A percentile compares a stretch with the other conserved stretches of the same genome.
Conservation (phyloP, 2,113 vertebrate genomes). For the Climacteris rufus region DNA sequence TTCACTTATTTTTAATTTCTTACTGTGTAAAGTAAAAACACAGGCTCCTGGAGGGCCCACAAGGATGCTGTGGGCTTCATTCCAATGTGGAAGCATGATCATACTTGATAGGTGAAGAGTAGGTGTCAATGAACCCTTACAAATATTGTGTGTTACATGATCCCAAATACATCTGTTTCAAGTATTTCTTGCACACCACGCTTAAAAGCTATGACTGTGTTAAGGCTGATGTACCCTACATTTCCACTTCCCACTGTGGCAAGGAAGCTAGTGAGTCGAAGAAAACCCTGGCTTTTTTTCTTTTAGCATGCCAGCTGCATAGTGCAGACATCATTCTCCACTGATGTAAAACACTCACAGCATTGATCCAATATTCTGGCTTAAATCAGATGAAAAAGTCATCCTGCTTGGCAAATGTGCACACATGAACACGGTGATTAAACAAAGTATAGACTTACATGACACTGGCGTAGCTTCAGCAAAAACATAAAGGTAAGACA, state of each 20-base stretch:
- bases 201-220: not conserved
- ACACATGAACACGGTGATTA: not conserved
- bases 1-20: not conserved
- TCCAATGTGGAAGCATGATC: conserved; percentile 2
- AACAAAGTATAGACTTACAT: not conserved
- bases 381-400: not conserved
- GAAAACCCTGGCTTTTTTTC: not conserved
- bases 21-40: not conserved
- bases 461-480: not conserved
- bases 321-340: not conserved
- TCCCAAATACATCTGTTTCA: not conserved
- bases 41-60: not conserved
- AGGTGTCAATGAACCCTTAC: conserved; percentile 24
- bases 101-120: conserved; percentile 35
- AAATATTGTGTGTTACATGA: not conserved
- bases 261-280: not conserved
- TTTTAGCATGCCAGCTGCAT: not conserved
- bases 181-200: not conserved
- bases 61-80: conserved; percentile 21
- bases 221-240: not conserved
- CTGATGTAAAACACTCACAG: not conserved
- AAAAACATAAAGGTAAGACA: not conserved
- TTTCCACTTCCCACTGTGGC: not conserved
- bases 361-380: not conserved
- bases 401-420: not conserved